A percentile compares a stretch with the other conserved stretches of the same genome.
These are phyloP conservation scores for Suillia variegata DNA, from an alignment of 2,888 invertebrate genomes.

Conservation along the genomic window DNA sequence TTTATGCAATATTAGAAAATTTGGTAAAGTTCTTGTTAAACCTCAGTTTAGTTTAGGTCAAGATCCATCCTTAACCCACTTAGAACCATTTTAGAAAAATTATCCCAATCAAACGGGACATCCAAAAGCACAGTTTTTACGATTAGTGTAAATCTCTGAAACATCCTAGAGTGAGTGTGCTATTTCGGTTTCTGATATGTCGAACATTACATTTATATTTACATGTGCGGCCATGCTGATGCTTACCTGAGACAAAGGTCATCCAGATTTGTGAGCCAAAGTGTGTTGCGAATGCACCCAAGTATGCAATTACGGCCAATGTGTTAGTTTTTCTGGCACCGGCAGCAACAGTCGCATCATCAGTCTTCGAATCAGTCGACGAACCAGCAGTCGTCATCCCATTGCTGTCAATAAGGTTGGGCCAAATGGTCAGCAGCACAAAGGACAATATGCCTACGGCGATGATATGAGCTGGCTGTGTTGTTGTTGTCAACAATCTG, in stretches of 20 bases:
- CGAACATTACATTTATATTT: not conserved
- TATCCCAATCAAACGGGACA: too few relatives aligned
- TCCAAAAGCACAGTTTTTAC: too few relatives aligned
- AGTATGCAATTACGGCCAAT: slow-evolving; percentile 69
- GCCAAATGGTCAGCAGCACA: slow-evolving; percentile 63
- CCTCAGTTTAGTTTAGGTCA: too few relatives aligned
- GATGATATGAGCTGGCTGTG: slow-evolving; percentile 81
- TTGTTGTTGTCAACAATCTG: slow-evolving; percentile 74
- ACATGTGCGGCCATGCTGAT: not conserved
- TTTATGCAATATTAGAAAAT: too few relatives aligned
- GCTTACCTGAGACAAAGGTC: slow-evolving; percentile 84
- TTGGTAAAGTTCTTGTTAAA: too few relatives aligned
- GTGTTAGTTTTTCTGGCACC: slow-evolving; percentile 26
- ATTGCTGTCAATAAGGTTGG: slow-evolving; percentile 55
- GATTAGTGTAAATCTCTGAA: too few relatives aligned
- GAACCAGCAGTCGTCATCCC: not conserved
- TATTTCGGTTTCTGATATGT: not conserved
- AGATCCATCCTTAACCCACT: too few relatives aligned
- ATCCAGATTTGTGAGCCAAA: slow-evolving; percentile 92
- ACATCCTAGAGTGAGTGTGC: too few relatives aligned
- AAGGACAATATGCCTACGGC: slow-evolving; percentile 67
- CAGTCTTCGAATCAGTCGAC: slow-evolving; percentile 5
- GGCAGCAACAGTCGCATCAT: slow-evolving; percentile 12
- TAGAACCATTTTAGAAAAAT: too few relatives aligned
- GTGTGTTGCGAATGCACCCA: slow-evolving; percentile 79